Evolutionary conservation across 1,140 invertebrate species (phyloP).

Genomic region (Danaus melanippus): DNA sequence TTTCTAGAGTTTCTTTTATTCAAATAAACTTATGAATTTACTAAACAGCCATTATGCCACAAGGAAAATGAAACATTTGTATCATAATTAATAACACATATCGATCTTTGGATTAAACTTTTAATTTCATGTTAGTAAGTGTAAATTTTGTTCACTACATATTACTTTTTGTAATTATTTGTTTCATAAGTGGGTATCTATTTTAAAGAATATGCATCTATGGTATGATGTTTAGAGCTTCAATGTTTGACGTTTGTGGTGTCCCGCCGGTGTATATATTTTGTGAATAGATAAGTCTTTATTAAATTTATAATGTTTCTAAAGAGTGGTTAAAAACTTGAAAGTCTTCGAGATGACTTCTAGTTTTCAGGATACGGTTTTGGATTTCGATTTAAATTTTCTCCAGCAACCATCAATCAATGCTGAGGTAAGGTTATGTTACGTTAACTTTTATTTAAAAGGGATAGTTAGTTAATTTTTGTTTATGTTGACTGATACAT

Average conservation of each 20-base stretch:
- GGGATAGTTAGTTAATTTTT: not conserved
- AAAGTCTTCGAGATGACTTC: slow-evolving; percentile 30
- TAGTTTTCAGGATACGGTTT: slow-evolving; percentile 31
- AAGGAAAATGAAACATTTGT: too few relatives aligned
- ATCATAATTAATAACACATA: too few relatives aligned
- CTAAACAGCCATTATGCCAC: too few relatives aligned
- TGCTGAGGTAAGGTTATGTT: slow-evolving; percentile 41
- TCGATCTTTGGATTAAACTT: too few relatives aligned
- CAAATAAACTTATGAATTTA: too few relatives aligned
- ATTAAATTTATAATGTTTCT: slow-evolving; percentile 4
- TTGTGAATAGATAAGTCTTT: slow-evolving; percentile 8
- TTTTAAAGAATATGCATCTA: too few relatives aligned
- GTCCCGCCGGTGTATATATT: slow-evolving; percentile 33
- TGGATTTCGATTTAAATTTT: slow-evolving; percentile 47
- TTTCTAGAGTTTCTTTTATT: too few relatives aligned
- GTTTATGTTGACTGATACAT: not conserved
- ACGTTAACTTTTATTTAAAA: slow-evolving; percentile 10
- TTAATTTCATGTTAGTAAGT: too few relatives aligned
- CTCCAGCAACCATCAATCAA: slow-evolving; percentile 28
- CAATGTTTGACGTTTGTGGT: slow-evolving; percentile 2
- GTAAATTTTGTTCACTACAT: too few relatives aligned
- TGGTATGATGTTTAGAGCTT: too few relatives aligned
- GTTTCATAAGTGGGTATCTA: too few relatives aligned
- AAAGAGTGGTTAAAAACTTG: not conserved
- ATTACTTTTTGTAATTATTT: too few relatives aligned